phyloP scores from a whole-genome alignment of 2,888 invertebrate genomes.

The Galeruca laticollis region DNA sequence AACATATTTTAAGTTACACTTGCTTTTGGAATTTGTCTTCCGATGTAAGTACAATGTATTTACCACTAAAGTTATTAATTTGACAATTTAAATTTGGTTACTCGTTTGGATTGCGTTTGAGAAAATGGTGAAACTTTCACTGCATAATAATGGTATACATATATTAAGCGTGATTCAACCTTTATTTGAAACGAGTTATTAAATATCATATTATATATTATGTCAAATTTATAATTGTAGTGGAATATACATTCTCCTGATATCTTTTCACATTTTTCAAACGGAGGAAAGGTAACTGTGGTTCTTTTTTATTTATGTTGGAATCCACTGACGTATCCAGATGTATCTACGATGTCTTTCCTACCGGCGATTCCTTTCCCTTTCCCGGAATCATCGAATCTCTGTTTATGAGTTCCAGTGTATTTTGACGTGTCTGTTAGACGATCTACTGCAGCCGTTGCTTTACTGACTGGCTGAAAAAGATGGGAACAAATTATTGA shows the following conservation, averaged over 20 bases:
- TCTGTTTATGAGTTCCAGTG: slow-evolving; percentile 88
- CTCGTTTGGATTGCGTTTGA: no score
- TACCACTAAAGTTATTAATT: no score
- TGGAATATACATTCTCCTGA: no score
- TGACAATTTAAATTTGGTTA: no score
- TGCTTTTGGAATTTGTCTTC: background rate
- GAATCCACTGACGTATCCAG: slow-evolving; percentile 88
- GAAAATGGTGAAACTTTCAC: no score
- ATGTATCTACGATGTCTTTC: slow-evolving; percentile 73
- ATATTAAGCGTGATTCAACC: no score
- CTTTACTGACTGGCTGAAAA: slow-evolving; percentile 59
- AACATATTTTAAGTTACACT: background rate
- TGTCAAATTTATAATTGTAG: no score
- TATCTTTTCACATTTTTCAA: background rate
- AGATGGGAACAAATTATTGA: slow-evolving; percentile 35
- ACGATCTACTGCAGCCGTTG: slow-evolving; percentile 74
- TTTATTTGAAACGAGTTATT: no score
- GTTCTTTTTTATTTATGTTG: slow-evolving; percentile 73
- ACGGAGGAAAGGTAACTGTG: background rate
- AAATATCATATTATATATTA: no score
- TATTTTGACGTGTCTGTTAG: slow-evolving; percentile 89
- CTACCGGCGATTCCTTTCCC: slow-evolving; percentile 89
- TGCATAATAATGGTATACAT: no score
- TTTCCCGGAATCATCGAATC: slow-evolving; percentile 87
- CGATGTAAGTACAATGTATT: no score